Percentiles rank a stretch among this genome's conserved stretches.
Evolutionary conservation across 1,140 invertebrate species (phyloP).

Genomic region (Drosophila fuyamai): DNA sequence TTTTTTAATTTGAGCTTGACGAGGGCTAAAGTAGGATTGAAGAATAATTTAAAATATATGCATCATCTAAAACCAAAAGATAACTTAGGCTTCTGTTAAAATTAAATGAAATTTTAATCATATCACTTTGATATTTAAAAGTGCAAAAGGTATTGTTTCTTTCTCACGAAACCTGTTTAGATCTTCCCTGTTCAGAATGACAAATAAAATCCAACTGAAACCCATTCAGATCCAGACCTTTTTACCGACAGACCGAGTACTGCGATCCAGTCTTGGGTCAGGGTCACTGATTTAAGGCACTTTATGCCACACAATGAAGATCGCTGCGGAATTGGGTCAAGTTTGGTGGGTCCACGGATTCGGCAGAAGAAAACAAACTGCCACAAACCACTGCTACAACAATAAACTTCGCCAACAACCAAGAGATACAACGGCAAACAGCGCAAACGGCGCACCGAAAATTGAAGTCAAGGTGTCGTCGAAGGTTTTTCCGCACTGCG

Average conservation of each 20-base stretch:
- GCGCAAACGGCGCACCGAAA: constrained; percentile 40
- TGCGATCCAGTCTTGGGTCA: constrained; percentile 30
- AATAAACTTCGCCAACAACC: constrained; percentile 1
- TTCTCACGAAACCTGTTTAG: neutral
- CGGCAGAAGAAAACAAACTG: constrained; percentile 25
- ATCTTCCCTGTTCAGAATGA: neutral
- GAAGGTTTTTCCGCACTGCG: constrained; percentile 71
- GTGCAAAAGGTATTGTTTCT: neutral
- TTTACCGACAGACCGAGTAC: neutral
- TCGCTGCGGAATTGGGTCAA: constrained; percentile 36
- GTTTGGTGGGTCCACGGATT: constrained; percentile 28
- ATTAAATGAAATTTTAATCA: too few relatives aligned
- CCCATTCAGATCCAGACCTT: neutral
- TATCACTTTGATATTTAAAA: too few relatives aligned
- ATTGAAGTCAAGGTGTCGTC: constrained; percentile 70
- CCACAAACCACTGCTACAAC: constrained; percentile 7
- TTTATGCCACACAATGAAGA: constrained; percentile 32
- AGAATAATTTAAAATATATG: too few relatives aligned
- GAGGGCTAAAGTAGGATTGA: too few relatives aligned
- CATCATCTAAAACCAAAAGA: too few relatives aligned
- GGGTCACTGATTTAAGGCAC: constrained; percentile 17
- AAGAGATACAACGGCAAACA: neutral
- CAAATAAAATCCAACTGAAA: neutral
- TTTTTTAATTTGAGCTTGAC: too few relatives aligned
- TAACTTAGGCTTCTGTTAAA: too few relatives aligned